Evolutionary conservation across 1,140 invertebrate genomes (phyloP), one percentile per base, ranked within the genome.

Genomic region (Saxidomus purpurata): DNA sequence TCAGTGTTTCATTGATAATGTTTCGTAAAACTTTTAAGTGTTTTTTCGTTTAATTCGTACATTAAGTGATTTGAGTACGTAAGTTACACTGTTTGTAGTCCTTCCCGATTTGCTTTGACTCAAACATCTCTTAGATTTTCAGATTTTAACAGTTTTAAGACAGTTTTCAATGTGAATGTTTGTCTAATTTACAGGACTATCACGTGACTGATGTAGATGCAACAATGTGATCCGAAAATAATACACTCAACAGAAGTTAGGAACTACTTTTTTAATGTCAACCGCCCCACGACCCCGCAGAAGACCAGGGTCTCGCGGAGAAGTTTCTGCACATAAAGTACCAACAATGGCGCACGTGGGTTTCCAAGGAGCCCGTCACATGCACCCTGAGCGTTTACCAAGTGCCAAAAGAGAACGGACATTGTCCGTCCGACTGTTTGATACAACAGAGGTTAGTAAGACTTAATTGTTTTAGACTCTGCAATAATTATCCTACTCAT

Each of bases 281-380:
- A 38, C 67, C 17, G 79, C 79, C 8, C 38, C 94, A 97, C 90
- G 67, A 93, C 93, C 98, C 98, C 96, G 98, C 98, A 93, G 97
- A 97, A 97, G 94, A 97, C 97, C 92, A 98, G 97, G 93, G 98
- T 79, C 76, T 3, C n/a, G 49, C 47, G 97, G 92, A 97, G 97
- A 93, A 97, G 97, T 13, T 97, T 97, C 90, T 98, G 97, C 86
- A 98, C 97, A 92, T 98, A 97, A 52, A 97, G 97, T n/a, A 97
- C 91, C 86, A 28, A 93, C 93, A 13, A 86, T 95, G 87, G 88
- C 93, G 9, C 93, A 94, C 63, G 87, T 95, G 17, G 93, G 92
- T 36, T 94, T 92, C 69, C 82, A 90, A 63, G 94, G 94, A 25
- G 90, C 90, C 0, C 89, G 95, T 2, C 94, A 95, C 67, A 83